Conservation (phyloP, 1,140 invertebrate species). For the Eurosta solidaginis region DNA sequence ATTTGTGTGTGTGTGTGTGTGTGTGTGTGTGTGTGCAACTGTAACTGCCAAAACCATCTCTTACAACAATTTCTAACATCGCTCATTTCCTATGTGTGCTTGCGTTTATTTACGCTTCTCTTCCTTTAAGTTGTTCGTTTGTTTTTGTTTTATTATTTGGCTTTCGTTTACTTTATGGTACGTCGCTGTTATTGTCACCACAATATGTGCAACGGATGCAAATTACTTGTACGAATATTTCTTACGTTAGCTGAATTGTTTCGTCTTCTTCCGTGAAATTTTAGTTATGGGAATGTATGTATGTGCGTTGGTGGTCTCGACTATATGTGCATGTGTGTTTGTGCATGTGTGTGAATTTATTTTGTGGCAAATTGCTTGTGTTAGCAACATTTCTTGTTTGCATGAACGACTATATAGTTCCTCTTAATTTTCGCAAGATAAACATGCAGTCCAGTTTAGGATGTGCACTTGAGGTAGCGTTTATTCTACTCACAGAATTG, state of each 20-base stretch:
- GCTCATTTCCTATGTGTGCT: neutral
- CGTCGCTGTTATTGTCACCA: neutral
- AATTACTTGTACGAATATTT: neutral
- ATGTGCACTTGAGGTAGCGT: neutral
- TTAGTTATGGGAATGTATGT: neutral
- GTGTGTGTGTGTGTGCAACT: neutral
- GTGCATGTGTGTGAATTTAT: constrained; percentile 3
- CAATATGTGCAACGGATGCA: constrained; percentile 6
- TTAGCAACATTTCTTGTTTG: constrained; percentile 18
- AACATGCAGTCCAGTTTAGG: neutral
- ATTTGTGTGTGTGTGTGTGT: too few species aligned
- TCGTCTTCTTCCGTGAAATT: neutral
- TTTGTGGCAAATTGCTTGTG: constrained; percentile 15
- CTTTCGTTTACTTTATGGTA: neutral
- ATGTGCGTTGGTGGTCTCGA: too few species aligned
- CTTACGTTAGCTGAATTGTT: neutral
- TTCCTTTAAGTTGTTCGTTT: neutral
- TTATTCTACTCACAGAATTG: too few species aligned
- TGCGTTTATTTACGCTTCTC: neutral
- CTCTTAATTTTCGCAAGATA: neutral
- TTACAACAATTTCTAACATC: neutral
- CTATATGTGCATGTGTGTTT: neutral
- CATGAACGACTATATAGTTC: too few species aligned
- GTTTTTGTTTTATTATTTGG: neutral
- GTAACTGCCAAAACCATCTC: neutral